Conservation (phyloP, 2,113 vertebrate species). For the Sterrhoptilus dennistouni region DNA sequence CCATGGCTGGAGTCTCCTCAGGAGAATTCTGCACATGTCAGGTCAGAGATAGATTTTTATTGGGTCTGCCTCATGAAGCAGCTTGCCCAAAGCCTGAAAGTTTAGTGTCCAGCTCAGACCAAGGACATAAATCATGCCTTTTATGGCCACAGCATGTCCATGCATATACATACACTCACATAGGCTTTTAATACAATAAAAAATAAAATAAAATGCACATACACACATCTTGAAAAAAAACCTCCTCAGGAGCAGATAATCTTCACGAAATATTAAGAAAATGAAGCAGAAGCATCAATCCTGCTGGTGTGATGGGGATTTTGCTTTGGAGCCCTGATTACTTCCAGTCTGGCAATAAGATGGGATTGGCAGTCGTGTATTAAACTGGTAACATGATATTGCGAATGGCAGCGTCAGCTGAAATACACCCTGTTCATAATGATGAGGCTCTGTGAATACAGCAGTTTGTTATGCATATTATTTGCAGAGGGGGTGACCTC, state of each 20-base stretch:
- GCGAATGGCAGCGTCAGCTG: slow-evolving; percentile 17
- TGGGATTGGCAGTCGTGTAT: not conserved
- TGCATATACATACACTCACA: no score
- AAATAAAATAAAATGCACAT: not conserved
- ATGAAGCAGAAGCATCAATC: not conserved
- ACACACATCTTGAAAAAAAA: not conserved
- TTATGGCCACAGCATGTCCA: not conserved
- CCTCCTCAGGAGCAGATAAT: not conserved
- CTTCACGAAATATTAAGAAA: not conserved
- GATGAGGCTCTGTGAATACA: not conserved
- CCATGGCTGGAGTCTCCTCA: not conserved
- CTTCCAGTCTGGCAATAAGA: not conserved
- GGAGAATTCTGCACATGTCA: not conserved
- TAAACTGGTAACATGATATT: not conserved
- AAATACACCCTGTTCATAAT: not conserved
- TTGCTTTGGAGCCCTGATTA: not conserved
- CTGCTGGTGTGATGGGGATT: not conserved
- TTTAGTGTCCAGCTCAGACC: not conserved
- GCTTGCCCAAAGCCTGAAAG: not conserved
- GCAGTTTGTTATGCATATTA: not conserved
- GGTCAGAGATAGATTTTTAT: not conserved
- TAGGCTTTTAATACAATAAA: rapidly evolving
- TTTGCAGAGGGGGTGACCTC: slow-evolving; percentile 14
- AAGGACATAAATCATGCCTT: not conserved
- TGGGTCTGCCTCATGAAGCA: not conserved